Evolutionary conservation across 2,888 invertebrate genomes (phyloP), one percentile per base, ranked within the genome.

Genomic region (Chalcosyrphus nemorum): DNA sequence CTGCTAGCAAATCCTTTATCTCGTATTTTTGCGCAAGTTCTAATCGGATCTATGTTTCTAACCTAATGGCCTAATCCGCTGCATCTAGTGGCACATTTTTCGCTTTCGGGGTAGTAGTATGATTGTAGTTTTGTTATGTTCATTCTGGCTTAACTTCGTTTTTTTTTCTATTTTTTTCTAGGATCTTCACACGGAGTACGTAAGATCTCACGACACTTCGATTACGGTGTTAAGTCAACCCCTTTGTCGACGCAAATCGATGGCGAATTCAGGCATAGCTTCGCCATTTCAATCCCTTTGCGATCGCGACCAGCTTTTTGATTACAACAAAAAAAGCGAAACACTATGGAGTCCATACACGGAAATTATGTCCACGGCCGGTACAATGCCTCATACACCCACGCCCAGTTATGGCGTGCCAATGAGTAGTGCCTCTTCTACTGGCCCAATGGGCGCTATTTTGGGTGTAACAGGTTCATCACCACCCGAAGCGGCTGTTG

Each of bases 401-500:
- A 92, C 91, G 2, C 90, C 92, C 1, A 91, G 92, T 89, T 94
- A 89, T 92, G 93, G 88, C 89, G 92, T 90, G 88, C 92, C 91
- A 87, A 92, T 92, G 43, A 90, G 91, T 5, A 89, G 89, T 29
- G 82, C 59, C 50, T 87, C 86, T 32, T 86, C 84, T 9, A 66
- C 87, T 50, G 68, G 78, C 57, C 63, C 86, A 17, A 66, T 78
- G 29, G 61, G 81, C 4, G 76, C 87, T 21, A 75, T 90, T 21
- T 77, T 90, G 32, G 89, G 89, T 19, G 92, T 93, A 82, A 93
- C 94, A 88, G 94, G 94, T 35, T 93, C 94, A 0, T 95, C 95
- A 13, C 96, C 96, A 29, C 96, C 96, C 4, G 97, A 97, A 92
- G 96, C 96, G 50, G 97, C 96, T 27, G 95, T 97, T 72, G 97